Evolutionary conservation across 2,888 invertebrate genomes (phyloP).

Genomic region (Polietes domitor): DNA sequence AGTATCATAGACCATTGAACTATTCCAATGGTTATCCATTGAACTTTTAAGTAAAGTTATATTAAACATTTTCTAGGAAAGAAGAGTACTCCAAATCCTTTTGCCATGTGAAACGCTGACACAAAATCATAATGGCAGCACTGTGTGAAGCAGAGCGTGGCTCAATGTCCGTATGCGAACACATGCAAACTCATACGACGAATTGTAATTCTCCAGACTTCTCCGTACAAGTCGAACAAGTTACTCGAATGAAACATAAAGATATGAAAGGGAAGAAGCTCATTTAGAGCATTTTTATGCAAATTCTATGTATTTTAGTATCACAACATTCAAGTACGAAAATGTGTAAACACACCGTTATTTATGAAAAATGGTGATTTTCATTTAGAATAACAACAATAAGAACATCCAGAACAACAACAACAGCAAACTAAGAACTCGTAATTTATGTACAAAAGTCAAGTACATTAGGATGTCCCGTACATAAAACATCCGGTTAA

Average conservation of each 20-base stretch:
- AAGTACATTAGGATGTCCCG: background rate
- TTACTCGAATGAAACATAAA: constrained; percentile 59
- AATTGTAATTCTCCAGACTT: background rate
- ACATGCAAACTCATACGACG: background rate
- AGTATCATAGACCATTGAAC: no score
- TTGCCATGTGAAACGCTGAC: no score
- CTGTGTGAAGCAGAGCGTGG: constrained; percentile 67
- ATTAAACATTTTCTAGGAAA: no score
- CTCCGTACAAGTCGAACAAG: constrained; percentile 16
- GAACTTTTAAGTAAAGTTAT: no score
- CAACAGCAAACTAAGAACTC: constrained; percentile 2
- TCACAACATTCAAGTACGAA: background rate
- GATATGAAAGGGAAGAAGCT: constrained; percentile 41
- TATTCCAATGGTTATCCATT: no score
- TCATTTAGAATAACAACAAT: constrained; percentile 33
- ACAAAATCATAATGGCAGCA: no score
- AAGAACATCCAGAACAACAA: constrained; percentile 15
- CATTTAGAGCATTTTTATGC: constrained; percentile 76
- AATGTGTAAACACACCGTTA: constrained; percentile 34
- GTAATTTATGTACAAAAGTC: constrained; percentile 1
- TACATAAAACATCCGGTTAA: no score
- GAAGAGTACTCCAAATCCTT: no score
- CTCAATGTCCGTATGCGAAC: background rate
- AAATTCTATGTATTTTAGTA: constrained; percentile 75
- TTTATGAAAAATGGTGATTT: constrained; percentile 48